Evolutionary conservation across 2,888 invertebrate species (phyloP), one percentile per base, ranked within the genome.

Genomic region (Tiliacea citrago): DNA sequence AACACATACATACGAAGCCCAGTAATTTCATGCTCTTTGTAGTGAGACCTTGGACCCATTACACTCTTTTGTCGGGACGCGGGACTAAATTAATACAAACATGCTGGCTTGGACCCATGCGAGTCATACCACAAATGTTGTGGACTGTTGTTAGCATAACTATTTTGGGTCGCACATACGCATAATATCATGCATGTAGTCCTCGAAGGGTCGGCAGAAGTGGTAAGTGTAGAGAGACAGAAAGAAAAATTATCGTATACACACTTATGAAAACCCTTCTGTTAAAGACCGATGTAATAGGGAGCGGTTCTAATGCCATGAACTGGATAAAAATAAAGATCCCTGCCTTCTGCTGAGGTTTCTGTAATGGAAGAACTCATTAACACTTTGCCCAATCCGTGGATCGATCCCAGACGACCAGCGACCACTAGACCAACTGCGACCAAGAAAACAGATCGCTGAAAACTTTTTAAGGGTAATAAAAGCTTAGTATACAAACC

Each of bases 1-100:
- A 47, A 51, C 45, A 80, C 29, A 55, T n/a, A 49, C 7, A 49
- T 21, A 51, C 1, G 29, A 69, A 81, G 68, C 62, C 55, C n/a
- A 58, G 68, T 81, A 73, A 77, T 77, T 73, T 77, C 57, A 61
- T 47, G 57, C 68, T 29, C 73, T 82, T 74, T 81, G 68, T 71
- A 53, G 13, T 24, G 8, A 49, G 57, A 57, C 72, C 68, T 82
- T 72, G 74, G 55, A 0, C 24, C 60, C 60, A 62, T 72, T 75
- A 57, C 16, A 12, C 47, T 18, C 67, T 75, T 79, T 70, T 67
- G 70, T n/a, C 13, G 60, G 58, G 49, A 39, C 6, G 51, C n/a
- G 66, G 63, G 68, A 74, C 68, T 53, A 68, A 82, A 78, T 78
- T 78, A 82, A 60, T 60, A 61, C 68, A 74, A 74, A 74, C 45